phyloP scores from a whole-genome alignment of 2,797 vertebrate genomes.

The Chaunax sp. region DNA sequence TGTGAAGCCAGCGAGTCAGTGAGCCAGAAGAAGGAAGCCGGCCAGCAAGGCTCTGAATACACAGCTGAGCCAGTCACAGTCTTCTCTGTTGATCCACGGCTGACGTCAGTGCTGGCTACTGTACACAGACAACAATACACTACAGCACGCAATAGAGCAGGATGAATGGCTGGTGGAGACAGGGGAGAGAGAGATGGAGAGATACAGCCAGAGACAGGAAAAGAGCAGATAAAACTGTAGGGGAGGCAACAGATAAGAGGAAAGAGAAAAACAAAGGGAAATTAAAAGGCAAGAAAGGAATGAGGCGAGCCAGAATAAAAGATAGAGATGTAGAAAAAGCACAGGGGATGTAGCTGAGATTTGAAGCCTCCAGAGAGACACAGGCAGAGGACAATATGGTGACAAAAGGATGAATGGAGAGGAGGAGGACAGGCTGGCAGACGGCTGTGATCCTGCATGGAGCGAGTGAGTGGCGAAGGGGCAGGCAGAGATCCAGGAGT shows the following conservation, averaged over 20 bases:
- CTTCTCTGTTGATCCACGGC: constrained; percentile 37
- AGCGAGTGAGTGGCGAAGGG: constrained; percentile 41
- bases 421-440: constrained; percentile 61
- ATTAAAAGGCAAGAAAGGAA: constrained; percentile 25
- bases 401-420: constrained; percentile 68
- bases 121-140: constrained; percentile 54
- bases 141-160: constrained; percentile 37
- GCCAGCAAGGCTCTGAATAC: constrained; percentile 55
- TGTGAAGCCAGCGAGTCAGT: constrained; percentile 56
- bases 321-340: constrained; percentile 55
- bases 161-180: constrained; percentile 41
- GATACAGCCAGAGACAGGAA: constrained; percentile 29
- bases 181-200: constrained; percentile 29
- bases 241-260: constrained; percentile 29
- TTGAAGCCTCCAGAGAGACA: constrained; percentile 40
- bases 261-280: constrained; percentile 13
- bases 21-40: constrained; percentile 50
- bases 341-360: constrained; percentile 43
- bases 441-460: constrained; percentile 63
- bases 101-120: constrained; percentile 68
- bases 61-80: constrained; percentile 28
- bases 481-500: constrained; percentile 54
- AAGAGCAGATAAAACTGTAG: constrained; percentile 29
- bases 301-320: constrained; percentile 26
- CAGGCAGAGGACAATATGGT: constrained; percentile 51